Base-by-base conservation (phyloP, 2,113 vertebrate species). In the Lipophrys pholis region DNA sequence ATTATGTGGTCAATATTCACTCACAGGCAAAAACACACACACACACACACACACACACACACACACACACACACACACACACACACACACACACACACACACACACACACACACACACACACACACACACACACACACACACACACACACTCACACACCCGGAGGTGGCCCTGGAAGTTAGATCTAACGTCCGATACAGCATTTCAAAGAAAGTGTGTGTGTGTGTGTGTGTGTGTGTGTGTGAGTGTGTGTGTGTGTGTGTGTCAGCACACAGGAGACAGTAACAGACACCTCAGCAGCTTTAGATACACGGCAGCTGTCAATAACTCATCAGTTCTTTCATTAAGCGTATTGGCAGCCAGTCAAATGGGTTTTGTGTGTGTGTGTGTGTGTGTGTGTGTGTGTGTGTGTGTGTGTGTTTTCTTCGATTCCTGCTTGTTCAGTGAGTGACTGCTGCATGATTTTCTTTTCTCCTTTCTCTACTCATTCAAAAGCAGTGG, bases 321-420 rank as follows among this genome's bases (percentile, higher is more conserved):
- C 92, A 92, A 92, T 93, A 94, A 80, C 89, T 93, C 90, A 93
- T 93, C 90, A 92, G 80, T 86, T 67, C 86, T 84, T 87, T 91
- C 90, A 90, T 91, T 91, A 93, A 87, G 83, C 46, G 17, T 86
- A 91, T 93, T 78, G 84, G 80, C 82, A 81, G 66, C 42, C 5
- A 15, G 54, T 84, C 84, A 80, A 55, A 66, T 42, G 41, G 54
- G 38, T 8, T 61, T 74, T 30, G 56, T 67, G 72, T 73, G 65
- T 42, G 49, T 55, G 54, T 66, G 53, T 63, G 39, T 48, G 45
- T 45, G 35, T 54, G 52, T 40, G 48, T 40, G 46, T 58, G 40
- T 53, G 30, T 51, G 54, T 16, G 40, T 59, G 41, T 39, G 56
- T 48, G 10, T 53, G 39, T 62, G 14, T n/a, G 10, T 58, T 14